Evolutionary conservation across 2,888 invertebrate species (phyloP).

Genomic region (Dusona sp.): DNA sequence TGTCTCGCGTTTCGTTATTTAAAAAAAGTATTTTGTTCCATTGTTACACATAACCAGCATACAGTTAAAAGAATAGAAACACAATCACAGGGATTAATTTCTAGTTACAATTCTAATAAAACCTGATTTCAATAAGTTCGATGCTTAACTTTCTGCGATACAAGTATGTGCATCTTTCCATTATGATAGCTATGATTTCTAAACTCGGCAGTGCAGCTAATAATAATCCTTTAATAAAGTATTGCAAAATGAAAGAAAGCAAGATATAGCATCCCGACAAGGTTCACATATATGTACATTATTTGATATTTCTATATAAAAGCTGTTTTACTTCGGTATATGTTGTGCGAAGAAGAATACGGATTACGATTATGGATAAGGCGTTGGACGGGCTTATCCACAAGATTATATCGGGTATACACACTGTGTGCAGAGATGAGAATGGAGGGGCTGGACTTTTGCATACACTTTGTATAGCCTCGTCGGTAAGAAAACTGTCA

Average conservation of each 20-base stretch:
- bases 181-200: not conserved
- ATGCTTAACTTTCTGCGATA: not conserved
- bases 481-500: slow-evolving; percentile 73
- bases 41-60: too few species aligned
- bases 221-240: not conserved
- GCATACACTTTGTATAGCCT: slow-evolving; percentile 50
- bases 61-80: too few species aligned
- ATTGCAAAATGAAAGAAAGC: not conserved
- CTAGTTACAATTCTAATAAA: too few species aligned
- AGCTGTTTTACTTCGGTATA: slow-evolving; percentile 27
- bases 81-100: too few species aligned
- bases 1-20: too few species aligned
- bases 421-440: slow-evolving; percentile 44
- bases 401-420: slow-evolving; percentile 73
- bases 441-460: slow-evolving; percentile 57
- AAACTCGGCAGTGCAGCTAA: not conserved
- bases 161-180: not conserved
- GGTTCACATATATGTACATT: slow-evolving; percentile 29
- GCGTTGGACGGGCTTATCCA: slow-evolving; percentile 21
- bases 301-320: not conserved
- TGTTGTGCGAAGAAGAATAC: slow-evolving; percentile 40
- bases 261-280: not conserved
- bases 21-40: too few species aligned
- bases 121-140: not conserved
- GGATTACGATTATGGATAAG: slow-evolving; percentile 72